Conservation (phyloP, 2,113 vertebrate genomes). For the Macrotus californicus region DNA sequence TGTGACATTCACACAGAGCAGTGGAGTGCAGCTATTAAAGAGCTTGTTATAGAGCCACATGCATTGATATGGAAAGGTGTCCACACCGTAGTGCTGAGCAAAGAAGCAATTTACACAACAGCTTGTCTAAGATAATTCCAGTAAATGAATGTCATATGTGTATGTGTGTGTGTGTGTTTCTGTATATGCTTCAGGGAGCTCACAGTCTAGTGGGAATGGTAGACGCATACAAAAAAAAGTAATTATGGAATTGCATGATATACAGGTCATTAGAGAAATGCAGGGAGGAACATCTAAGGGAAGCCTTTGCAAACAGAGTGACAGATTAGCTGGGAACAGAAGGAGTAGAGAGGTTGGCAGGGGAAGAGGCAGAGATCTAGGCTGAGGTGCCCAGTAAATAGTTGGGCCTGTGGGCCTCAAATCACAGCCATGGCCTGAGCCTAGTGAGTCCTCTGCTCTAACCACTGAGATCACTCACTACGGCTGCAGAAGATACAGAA, state of each 20-base stretch:
- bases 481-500: neutral
- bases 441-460: neutral
- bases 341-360: neutral
- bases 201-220: neutral
- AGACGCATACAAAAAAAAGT: neutral
- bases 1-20: neutral
- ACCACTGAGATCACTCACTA: neutral
- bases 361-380: neutral
- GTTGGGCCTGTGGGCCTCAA: neutral
- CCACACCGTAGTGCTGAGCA: neutral
- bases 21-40: neutral
- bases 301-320: neutral
- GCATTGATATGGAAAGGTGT: conserved; percentile 24
- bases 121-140: conserved; percentile 5
- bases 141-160: neutral
- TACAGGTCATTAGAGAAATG: neutral
- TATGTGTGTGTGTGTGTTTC: neutral
- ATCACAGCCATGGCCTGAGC: neutral
- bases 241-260: neutral
- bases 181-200: neutral
- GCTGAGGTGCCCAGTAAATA: neutral
- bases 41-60: neutral
- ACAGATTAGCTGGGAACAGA: neutral
- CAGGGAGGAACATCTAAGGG: neutral
- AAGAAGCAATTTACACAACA: neutral